Evolutionary conservation across 2,113 vertebrate species (phyloP), one percentile per base, ranked within the genome.

Genomic region (Sturnira hondurensis): DNA sequence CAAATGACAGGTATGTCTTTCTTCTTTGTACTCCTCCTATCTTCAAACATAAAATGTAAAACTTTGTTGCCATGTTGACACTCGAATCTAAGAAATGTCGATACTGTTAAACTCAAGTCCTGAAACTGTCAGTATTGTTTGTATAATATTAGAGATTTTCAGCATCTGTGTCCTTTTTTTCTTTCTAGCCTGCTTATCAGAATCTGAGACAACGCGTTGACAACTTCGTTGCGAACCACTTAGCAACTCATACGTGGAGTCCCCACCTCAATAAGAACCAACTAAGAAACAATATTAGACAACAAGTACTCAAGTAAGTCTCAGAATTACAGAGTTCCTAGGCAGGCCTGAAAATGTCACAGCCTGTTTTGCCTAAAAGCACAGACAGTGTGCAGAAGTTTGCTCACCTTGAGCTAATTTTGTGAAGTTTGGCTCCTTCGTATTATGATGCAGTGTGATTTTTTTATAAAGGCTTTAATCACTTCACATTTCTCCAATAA

Each of bases 231-330:
- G 99, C 99, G 5, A 99, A 99, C 95, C 99, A 99, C 95, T 99
- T 99, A 52, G 99, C 99, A 0, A 99, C 99, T 97, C 99, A 99
- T 97, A 99, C 99, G 1, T 99, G 99, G 99, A 99, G 99, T 93
- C 99, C 99, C 70, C 99, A 99, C 96, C 98, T 99, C 94, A 99
- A 99, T 98, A 99, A 99, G 98, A 99, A 99, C 98, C 99, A 99
- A 98, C 98, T 99, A 92, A 99, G 99, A 92, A 99, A 99, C 98
- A 99, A 99, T 96, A 99, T 99, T 97, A 98, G 99, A 38, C 99
- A 99, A 95, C 99, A 99, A 74, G 99, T 99, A 93, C 98, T 99
- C 82, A 99, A 99, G 99, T 99, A 98, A 99, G 99, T 99, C 77
- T 3, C 7, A 17, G 38, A 9, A 8, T 45, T 45, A 2, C 0